Conservation (phyloP, 1,140 invertebrate genomes). For the Drosophila novamexicana region DNA sequence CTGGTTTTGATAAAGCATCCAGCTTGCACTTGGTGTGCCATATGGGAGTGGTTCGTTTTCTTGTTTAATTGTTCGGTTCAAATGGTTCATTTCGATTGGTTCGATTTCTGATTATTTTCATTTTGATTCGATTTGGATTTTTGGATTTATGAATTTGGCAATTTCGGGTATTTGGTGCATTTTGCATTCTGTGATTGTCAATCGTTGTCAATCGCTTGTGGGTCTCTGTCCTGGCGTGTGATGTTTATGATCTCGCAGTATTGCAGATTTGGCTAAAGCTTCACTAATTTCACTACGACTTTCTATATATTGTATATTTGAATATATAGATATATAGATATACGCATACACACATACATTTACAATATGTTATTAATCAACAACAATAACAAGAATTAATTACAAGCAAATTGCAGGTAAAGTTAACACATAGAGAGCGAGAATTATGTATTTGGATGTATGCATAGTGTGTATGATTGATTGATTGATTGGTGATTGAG, state of each 20-base stretch:
- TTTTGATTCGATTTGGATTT: constrained; percentile 21
- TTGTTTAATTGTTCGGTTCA: constrained; percentile 14
- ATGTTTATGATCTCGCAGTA: constrained; percentile 81
- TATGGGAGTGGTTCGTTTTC: constrained; percentile 25
- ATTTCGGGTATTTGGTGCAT: constrained; percentile 9
- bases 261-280: constrained; percentile 84
- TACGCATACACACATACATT: constrained; percentile 16
- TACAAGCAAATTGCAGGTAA: constrained; percentile 53
- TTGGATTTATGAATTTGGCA: constrained; percentile 24
- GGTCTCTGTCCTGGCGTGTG: constrained; percentile 66
- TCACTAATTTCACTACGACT: constrained; percentile 84
- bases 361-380: constrained; percentile 24
- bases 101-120: constrained; percentile 16
- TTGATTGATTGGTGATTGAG: constrained; percentile 43
- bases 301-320: constrained; percentile 62
- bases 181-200: constrained; percentile 44
- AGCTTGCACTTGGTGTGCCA: constrained; percentile 56
- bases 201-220: constrained; percentile 45
- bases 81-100: constrained; percentile 28
- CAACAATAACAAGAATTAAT: constrained; percentile 25
- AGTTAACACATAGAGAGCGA: constrained; percentile 51
- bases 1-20: constrained; percentile 82
- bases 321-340: constrained; percentile 13
- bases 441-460: constrained; percentile 14
- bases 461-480: constrained; percentile 20